Conservation (phyloP, 2,888 invertebrate species). For the Seladonia tumulorum region DNA sequence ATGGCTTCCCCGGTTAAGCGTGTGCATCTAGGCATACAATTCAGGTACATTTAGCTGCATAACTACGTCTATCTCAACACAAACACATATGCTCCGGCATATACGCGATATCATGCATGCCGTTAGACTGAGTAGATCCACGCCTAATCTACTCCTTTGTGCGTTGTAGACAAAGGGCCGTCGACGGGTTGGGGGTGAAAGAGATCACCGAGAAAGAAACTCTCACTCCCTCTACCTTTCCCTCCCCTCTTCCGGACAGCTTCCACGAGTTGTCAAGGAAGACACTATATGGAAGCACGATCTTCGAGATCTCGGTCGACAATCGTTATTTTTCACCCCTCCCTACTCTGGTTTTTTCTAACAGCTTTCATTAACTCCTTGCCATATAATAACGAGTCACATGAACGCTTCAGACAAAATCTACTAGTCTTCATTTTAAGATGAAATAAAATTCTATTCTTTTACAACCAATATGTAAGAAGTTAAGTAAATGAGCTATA, state of each 20-base stretch:
- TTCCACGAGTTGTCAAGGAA: neutral
- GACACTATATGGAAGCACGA: neutral
- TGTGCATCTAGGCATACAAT: conserved; percentile 32
- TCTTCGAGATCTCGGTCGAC: neutral
- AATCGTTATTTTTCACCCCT: neutral
- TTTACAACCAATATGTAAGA: too few relatives aligned
- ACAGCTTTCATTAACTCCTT: neutral
- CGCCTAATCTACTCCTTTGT: conserved; percentile 63
- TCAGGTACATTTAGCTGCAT: conserved; percentile 42
- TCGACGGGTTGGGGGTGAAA: neutral
- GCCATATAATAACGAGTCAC: too few relatives aligned
- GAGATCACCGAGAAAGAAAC: conserved; percentile 18
- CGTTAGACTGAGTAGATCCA: conserved; percentile 54
- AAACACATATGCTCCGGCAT: conserved; percentile 33
- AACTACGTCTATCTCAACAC: conserved; percentile 39
- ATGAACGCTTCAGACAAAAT: too few relatives aligned
- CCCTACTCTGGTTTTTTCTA: accelerated
- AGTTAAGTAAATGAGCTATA: too few relatives aligned
- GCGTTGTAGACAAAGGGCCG: conserved; percentile 46
- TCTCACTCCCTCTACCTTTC: neutral
- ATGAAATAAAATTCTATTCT: too few relatives aligned
- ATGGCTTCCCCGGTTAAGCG: conserved; percentile 28
- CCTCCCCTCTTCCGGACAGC: neutral
- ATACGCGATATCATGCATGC: conserved; percentile 57
- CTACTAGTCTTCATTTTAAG: too few relatives aligned